Conservation (phyloP, 2,113 vertebrate species). For the Raja brachyura region DNA sequence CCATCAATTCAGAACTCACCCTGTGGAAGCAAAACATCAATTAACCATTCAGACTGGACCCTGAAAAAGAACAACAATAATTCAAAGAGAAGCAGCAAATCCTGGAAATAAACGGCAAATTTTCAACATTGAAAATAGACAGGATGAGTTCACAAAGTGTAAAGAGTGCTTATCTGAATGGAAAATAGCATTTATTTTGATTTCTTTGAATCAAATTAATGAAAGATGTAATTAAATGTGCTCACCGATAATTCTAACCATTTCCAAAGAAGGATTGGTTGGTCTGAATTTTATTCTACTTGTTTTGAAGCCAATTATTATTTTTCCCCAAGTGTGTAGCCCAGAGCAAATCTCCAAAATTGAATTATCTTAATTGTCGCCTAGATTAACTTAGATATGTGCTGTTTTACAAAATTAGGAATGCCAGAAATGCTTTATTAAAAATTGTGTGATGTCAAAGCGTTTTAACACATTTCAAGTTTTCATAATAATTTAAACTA, state of each 20-base stretch:
- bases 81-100: neutral
- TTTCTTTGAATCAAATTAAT: neutral
- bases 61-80: conserved; percentile 55
- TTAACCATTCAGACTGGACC: conserved; percentile 93
- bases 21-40: conserved; percentile 96
- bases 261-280: neutral
- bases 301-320: no score
- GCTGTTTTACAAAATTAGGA: neutral
- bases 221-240: neutral
- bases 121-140: neutral
- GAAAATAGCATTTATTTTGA: neutral
- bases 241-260: neutral
- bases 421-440: neutral
- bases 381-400: neutral
- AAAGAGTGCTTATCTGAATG: neutral
- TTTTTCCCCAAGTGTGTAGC: no score
- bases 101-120: conserved; percentile 6
- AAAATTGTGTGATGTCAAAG: neutral
- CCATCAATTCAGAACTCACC: conserved; percentile 64
- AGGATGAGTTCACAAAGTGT: neutral
- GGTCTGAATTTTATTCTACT: neutral
- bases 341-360: no score
- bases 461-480: neutral
- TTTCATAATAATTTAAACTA: neutral
- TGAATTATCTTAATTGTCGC: no score